These are phyloP conservation scores for Orthochromis malagaraziensis DNA, from an alignment of 2,113 vertebrate species.

Conservation along the genomic window DNA sequence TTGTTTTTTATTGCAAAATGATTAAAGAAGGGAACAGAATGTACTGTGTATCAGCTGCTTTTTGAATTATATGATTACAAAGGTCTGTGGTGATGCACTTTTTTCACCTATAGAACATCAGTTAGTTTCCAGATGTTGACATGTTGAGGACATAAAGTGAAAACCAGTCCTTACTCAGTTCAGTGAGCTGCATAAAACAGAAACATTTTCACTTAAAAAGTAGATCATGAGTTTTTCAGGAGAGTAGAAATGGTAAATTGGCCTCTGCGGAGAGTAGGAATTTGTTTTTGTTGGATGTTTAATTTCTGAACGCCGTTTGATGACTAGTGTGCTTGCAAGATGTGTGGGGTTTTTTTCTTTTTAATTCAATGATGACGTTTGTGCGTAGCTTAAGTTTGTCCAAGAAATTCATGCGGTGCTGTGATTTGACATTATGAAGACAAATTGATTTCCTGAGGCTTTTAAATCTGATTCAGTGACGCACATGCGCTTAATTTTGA, in stretches of 20 bases:
- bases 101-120: neutral
- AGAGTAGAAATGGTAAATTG: neutral
- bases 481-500: neutral
- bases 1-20: neutral
- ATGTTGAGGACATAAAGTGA: neutral
- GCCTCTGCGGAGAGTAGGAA: neutral
- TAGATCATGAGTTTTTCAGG: neutral
- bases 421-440: conserved; percentile 21
- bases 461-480: neutral
- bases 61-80: neutral
- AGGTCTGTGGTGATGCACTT: neutral
- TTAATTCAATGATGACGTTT: neutral
- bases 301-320: neutral
- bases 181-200: neutral
- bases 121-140: neutral
- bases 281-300: conserved; percentile 13
- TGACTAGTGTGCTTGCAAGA: neutral
- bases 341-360: neutral
- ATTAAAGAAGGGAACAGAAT: neutral
- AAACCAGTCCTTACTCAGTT: neutral
- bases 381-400: conserved; percentile 4
- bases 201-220: neutral
- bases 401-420: neutral
- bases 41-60: neutral
- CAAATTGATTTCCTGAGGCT: conserved; percentile 12